Evolutionary conservation across 2,113 vertebrate species (phyloP).

Genomic region (Datnioides undecimradiatus): DNA sequence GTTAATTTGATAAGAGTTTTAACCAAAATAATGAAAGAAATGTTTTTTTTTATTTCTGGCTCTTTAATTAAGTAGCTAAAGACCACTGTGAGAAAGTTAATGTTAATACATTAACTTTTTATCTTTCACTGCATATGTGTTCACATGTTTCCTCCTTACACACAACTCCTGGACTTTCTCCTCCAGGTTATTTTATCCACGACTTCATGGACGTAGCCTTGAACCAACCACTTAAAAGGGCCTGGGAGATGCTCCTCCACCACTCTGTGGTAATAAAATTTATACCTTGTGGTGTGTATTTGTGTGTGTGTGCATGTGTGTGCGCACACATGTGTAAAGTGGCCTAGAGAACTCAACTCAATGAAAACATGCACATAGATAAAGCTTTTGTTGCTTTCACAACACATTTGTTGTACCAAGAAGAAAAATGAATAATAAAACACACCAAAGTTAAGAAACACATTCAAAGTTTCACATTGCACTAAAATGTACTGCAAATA

Average conservation of each 20-base stretch:
- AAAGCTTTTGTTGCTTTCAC: too few species aligned
- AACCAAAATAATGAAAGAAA: background rate
- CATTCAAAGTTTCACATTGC: too few species aligned
- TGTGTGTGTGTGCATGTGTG: background rate
- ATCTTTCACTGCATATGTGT: background rate
- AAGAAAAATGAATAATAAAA: too few species aligned
- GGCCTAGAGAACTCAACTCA: background rate
- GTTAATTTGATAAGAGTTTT: background rate
- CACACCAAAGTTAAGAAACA: too few species aligned
- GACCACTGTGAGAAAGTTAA: background rate
- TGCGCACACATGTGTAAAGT: background rate
- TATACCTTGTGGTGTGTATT: background rate
- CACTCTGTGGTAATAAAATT: slow-evolving; percentile 18
- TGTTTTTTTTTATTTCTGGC: background rate
- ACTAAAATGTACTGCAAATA: too few species aligned
- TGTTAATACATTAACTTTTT: background rate
- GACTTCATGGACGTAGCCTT: slow-evolving; percentile 18
- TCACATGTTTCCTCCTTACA: background rate
- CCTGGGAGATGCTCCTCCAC: slow-evolving; percentile 46
- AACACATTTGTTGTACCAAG: too few species aligned
- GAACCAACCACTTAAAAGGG: slow-evolving; percentile 13
- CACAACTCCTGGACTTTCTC: background rate
- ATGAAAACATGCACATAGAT: too few species aligned
- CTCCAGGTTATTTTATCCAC: slow-evolving; percentile 39
- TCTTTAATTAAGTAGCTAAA: background rate